Percentiles rank a stretch among this genome's conserved stretches.
Conservation (phyloP, 2,888 invertebrate species). For the Selenia dentaria region DNA sequence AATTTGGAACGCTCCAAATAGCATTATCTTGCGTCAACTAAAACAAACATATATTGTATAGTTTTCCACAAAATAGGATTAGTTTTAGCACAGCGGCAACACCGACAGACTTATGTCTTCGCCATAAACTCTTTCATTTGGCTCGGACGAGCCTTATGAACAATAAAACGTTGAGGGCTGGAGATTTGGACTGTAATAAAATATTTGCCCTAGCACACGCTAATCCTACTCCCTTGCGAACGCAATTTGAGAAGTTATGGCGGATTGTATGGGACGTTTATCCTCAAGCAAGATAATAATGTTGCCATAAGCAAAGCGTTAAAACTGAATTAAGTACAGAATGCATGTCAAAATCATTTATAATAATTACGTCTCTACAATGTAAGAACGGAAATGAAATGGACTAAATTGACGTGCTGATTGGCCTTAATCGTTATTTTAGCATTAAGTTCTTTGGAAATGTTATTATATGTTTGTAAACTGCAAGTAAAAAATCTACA, state of each 20-base stretch:
- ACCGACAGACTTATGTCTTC: conserved; percentile 75
- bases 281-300: conserved; percentile 46
- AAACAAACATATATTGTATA: conserved; percentile 8
- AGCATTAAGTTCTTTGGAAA: too few species aligned
- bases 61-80: conserved; percentile 44
- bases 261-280: conserved; percentile 49
- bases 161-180: conserved; percentile 84
- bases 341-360: background rate
- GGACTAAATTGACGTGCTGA: too few species aligned
- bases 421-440: too few species aligned
- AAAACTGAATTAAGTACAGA: conserved; percentile 27
- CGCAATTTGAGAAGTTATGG: conserved; percentile 83
- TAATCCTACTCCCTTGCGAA: conserved; percentile 81
- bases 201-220: conserved; percentile 83
- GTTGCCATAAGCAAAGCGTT: conserved; percentile 28
- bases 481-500: too few species aligned
- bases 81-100: conserved; percentile 63
- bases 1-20: too few species aligned
- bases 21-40: conserved; percentile 15
- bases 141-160: conserved; percentile 84
- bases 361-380: too few species aligned
- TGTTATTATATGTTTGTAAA: too few species aligned
- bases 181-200: conserved; percentile 84
- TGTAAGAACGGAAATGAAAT: too few species aligned
- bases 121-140: conserved; percentile 85